Conservation (phyloP, 2,113 vertebrate species). For the Antechinus stuartii region DNA sequence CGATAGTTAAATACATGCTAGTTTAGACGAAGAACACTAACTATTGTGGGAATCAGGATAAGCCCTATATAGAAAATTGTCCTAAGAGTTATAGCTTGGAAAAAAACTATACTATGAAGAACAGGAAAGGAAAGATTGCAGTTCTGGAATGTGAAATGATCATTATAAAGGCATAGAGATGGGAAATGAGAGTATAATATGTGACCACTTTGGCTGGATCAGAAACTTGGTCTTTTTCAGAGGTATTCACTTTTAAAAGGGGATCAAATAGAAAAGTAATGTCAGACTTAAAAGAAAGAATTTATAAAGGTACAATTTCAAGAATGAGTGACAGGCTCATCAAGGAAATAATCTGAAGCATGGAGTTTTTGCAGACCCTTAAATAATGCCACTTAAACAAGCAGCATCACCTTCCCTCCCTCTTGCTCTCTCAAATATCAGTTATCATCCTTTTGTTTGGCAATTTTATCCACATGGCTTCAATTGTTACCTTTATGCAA, state of each 20-base stretch:
- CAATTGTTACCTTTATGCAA: background rate
- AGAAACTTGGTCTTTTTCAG: background rate
- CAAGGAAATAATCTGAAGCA: background rate
- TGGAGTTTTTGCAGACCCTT: background rate
- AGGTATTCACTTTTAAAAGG: slow-evolving; percentile 36
- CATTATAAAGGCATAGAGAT: background rate
- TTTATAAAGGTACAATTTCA: background rate
- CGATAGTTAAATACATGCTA: no score
- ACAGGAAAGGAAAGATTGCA: background rate
- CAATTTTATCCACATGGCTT: background rate
- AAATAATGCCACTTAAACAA: background rate
- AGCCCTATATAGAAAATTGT: background rate
- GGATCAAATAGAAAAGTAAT: slow-evolving; percentile 9
- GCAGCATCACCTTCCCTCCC: background rate
- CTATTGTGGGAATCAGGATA: background rate
- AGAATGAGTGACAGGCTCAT: background rate
- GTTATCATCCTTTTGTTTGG: background rate
- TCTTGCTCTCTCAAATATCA: background rate
- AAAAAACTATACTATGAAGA: background rate
- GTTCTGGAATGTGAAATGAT: background rate
- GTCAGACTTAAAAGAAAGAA: slow-evolving; percentile 25
- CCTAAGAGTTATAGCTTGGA: background rate
- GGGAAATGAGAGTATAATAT: background rate
- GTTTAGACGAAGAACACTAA: background rate
- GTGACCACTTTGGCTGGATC: background rate